These are phyloP conservation scores for Sebastes cheni DNA, from an alignment of 2,797 vertebrate genomes.

Conservation along the genomic window DNA sequence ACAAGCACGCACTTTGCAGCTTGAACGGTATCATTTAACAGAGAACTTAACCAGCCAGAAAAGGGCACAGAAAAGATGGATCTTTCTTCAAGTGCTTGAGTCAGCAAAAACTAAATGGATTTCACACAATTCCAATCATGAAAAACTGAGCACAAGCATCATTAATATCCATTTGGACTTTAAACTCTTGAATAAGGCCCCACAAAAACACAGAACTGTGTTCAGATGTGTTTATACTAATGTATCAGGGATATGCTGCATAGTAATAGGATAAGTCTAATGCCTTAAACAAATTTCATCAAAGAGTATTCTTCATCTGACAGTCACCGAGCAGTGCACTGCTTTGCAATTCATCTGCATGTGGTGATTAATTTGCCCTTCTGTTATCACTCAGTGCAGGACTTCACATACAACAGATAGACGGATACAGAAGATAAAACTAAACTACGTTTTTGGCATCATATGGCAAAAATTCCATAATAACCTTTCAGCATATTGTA, in stretches of 20 bases:
- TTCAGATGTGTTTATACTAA: background rate
- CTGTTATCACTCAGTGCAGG: background rate
- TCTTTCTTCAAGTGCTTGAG: constrained; percentile 1
- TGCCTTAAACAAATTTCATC: background rate
- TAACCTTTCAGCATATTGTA: no score
- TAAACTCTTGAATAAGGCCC: background rate
- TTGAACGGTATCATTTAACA: constrained; percentile 30
- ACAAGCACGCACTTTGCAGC: constrained; percentile 33
- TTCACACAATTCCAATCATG: background rate
- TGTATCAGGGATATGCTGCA: background rate
- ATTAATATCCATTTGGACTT: constrained; percentile 2
- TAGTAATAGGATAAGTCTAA: background rate
- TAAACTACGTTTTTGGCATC: no score
- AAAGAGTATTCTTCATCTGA: background rate
- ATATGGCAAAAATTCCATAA: no score
- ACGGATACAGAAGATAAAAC: background rate
- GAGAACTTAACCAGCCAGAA: constrained; percentile 34
- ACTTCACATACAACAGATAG: background rate
- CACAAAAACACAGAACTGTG: background rate
- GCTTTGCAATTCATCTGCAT: constrained; percentile 8
- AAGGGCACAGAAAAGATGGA: constrained; percentile 1
- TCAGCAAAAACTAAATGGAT: constrained; percentile 30
- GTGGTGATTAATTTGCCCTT: background rate
- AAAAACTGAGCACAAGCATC: background rate
- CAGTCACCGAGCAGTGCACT: background rate